Percentiles rank a stretch among this genome's conserved stretches.
These are phyloP conservation scores for Himantopus leucocephalus DNA, from an alignment of 2,113 vertebrate species.

Conservation along the genomic window DNA sequence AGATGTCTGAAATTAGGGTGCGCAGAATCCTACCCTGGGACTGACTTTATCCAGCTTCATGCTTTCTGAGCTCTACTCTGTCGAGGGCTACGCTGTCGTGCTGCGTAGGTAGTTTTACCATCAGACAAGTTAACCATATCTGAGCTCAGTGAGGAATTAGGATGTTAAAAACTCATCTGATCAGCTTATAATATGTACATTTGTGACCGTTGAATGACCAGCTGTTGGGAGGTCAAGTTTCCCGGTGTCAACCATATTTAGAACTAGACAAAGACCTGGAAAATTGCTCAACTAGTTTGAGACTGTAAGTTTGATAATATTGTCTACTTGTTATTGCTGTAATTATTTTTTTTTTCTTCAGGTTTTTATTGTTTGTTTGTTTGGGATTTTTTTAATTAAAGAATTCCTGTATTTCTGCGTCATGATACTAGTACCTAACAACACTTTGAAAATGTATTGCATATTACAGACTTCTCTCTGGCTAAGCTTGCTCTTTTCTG, in stretches of 20 bases:
- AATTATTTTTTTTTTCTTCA: background rate
- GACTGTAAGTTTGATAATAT: background rate
- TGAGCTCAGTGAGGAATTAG: background rate
- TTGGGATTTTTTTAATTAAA: background rate
- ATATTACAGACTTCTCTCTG: background rate
- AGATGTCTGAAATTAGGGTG: background rate
- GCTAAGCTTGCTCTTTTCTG: background rate
- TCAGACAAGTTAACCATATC: background rate
- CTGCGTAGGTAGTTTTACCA: background rate
- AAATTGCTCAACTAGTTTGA: background rate
- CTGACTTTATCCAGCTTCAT: background rate
- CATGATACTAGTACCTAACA: background rate
- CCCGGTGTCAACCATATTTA: background rate
- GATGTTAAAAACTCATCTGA: background rate
- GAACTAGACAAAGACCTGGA: background rate
- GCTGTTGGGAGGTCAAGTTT: background rate
- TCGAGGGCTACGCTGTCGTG: fast-evolving
- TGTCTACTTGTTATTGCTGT: background rate
- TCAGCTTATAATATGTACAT: background rate
- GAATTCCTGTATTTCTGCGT: background rate
- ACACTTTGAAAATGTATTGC: background rate
- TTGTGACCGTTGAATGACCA: background rate
- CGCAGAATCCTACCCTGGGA: background rate
- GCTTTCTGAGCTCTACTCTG: background rate
- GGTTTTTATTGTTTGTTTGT: background rate